A percentile compares a stretch with the other conserved stretches of the same genome.
These are phyloP conservation scores for Panzeria rudis DNA, from an alignment of 2,888 invertebrate genomes.

Conservation along the genomic window DNA sequence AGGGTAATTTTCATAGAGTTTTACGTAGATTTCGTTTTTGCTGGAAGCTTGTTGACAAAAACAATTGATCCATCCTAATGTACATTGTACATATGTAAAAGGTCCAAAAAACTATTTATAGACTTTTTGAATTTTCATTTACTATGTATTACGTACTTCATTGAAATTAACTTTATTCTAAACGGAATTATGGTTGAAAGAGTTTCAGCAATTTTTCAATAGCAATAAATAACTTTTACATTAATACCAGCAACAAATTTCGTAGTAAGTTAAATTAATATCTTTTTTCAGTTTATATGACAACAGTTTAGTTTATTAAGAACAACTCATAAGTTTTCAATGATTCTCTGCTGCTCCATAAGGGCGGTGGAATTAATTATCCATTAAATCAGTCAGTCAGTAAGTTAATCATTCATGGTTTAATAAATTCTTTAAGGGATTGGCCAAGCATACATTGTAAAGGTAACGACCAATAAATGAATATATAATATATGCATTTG, in stretches of 20 bases:
- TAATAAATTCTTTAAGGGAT: constrained; percentile 51
- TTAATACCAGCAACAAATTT: not conserved
- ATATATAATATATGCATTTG: too few relatives aligned
- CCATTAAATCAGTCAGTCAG: constrained; percentile 52
- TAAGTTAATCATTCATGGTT: constrained; percentile 29
- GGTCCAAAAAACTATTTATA: not conserved
- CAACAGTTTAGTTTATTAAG: not conserved
- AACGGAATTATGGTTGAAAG: constrained; percentile 70
- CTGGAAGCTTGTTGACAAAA: too few relatives aligned
- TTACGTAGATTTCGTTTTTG: too few relatives aligned
- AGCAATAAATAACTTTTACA: constrained; percentile 6
- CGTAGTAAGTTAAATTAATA: not conserved
- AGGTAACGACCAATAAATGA: not conserved
- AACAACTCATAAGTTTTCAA: constrained; percentile 1
- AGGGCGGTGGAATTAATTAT: constrained; percentile 44
- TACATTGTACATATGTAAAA: too few relatives aligned
- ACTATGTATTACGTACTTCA: not conserved
- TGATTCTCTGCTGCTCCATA: not conserved
- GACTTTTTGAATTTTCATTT: not conserved
- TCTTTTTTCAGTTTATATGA: not conserved
- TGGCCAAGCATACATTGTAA: constrained; percentile 29
- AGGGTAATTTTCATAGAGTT: too few relatives aligned
- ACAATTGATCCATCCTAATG: too few relatives aligned
- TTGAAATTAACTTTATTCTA: not conserved
- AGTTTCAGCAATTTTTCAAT: constrained; percentile 52